Percentiles rank a stretch among this genome's conserved stretches.
Evolutionary conservation across 2,888 invertebrate genomes (phyloP).

Genomic region (Cantharis flavilabris): DNA sequence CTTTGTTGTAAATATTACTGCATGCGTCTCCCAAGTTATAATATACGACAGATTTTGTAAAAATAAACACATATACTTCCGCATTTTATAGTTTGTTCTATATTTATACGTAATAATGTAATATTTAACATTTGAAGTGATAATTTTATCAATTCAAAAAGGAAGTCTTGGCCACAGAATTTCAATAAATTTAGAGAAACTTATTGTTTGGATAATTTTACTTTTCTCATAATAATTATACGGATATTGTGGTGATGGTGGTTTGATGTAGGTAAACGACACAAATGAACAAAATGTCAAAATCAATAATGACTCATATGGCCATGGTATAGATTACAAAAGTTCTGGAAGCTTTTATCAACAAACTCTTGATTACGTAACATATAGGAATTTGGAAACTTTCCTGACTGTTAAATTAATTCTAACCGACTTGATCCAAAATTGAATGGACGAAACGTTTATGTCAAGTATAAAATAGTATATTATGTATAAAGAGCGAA

Average conservation of each 20-base stretch:
- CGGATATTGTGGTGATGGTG: background rate
- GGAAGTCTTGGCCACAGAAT: background rate
- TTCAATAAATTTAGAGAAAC: background rate
- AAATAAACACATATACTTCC: background rate
- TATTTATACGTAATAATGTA: background rate
- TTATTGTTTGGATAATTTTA: background rate
- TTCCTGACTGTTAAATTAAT: background rate
- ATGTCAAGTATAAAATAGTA: background rate
- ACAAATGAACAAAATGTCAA: background rate
- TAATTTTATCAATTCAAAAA: background rate
- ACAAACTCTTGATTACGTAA: background rate
- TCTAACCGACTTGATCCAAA: too few relatives aligned
- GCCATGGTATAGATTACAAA: background rate
- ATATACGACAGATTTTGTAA: background rate
- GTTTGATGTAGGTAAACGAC: background rate
- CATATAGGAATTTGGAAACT: background rate
- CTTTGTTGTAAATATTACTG: background rate
- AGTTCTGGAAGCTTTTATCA: too few relatives aligned
- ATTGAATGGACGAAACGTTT: background rate
- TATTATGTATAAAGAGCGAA: too few relatives aligned
- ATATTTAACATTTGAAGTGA: background rate
- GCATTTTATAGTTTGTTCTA: background rate
- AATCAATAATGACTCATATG: background rate
- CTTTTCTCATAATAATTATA: background rate
- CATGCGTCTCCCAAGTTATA: background rate